Percentiles rank a stretch among this genome's conserved stretches.
These are phyloP conservation scores for Drosophila paucipuncta DNA, from an alignment of 2,888 invertebrate genomes.

Conservation along the genomic window DNA sequence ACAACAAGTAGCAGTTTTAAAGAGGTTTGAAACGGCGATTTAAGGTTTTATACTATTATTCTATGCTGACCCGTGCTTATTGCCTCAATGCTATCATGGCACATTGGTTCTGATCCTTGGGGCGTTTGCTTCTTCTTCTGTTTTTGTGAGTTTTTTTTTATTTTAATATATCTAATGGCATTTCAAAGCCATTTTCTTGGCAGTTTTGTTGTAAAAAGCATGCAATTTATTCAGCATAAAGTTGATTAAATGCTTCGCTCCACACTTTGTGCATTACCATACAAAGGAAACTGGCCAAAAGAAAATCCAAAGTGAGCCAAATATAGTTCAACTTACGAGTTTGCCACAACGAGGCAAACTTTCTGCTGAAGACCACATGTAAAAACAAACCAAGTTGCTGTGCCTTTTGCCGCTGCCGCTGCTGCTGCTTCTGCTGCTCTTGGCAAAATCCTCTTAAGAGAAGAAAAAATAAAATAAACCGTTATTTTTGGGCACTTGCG, in stretches of 20 bases:
- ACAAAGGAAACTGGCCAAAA: constrained; percentile 36
- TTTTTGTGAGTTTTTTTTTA: background rate
- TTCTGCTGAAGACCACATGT: constrained; percentile 60
- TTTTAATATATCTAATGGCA: constrained; percentile 72
- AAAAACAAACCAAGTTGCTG: constrained; percentile 45
- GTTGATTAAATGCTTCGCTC: constrained; percentile 69
- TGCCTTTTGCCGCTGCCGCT: background rate
- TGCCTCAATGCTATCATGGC: constrained; percentile 4
- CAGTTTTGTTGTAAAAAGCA: constrained; percentile 6
- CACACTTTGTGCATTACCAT: constrained; percentile 63
- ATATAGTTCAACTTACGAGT: constrained; percentile 39
- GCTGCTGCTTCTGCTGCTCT: constrained; percentile 14
- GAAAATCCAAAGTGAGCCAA: constrained; percentile 29
- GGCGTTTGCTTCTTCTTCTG: background rate
- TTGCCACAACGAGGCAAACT: constrained; percentile 34
- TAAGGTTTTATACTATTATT: background rate
- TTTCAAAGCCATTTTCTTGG: constrained; percentile 13
- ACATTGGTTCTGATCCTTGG: constrained; percentile 41
- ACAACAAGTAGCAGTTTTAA: background rate
- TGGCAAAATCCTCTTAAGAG: constrained; percentile 65
- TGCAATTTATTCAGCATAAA: constrained; percentile 65
- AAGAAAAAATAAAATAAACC: constrained; percentile 15
- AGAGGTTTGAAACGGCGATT: background rate
- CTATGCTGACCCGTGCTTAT: background rate
- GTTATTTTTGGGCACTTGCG: constrained; percentile 29